phyloP scores from a whole-genome alignment of 2,113 vertebrate species.

The Stomatorhinus ivindoensis region DNA sequence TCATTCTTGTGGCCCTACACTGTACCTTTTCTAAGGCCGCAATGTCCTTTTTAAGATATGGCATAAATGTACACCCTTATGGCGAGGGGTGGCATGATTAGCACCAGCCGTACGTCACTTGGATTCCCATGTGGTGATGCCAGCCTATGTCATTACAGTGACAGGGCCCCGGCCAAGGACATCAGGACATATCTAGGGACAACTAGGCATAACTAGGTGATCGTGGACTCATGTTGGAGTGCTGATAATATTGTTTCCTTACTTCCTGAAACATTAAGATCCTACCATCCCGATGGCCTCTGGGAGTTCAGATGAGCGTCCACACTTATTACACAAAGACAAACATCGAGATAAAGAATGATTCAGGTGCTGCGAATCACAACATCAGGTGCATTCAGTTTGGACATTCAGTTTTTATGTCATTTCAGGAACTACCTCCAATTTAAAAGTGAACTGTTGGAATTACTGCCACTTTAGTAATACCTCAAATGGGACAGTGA shows the following conservation, averaged over 20 bases:
- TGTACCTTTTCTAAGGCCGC: too few species aligned
- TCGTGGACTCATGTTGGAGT: not conserved
- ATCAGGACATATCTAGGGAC: not conserved
- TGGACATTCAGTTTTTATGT: not conserved
- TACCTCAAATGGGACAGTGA: not conserved
- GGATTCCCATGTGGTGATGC: not conserved
- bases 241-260: not conserved
- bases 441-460: not conserved
- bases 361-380: not conserved
- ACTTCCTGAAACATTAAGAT: not conserved
- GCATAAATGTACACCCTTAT: not conserved
- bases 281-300: not conserved
- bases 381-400: not conserved
- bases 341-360: not conserved
- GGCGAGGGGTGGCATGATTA: not conserved
- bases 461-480: not conserved
- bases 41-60: too few species aligned
- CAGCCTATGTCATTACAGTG: not conserved
- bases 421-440: not conserved
- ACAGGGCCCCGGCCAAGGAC: not conserved
- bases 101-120: not conserved
- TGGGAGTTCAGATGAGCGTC: not conserved
- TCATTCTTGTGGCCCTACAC: too few species aligned
- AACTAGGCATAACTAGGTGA: not conserved
- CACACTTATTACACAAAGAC: not conserved